phyloP scores from a whole-genome alignment of 2,888 invertebrate species.

The Euplexia lucipara region DNA sequence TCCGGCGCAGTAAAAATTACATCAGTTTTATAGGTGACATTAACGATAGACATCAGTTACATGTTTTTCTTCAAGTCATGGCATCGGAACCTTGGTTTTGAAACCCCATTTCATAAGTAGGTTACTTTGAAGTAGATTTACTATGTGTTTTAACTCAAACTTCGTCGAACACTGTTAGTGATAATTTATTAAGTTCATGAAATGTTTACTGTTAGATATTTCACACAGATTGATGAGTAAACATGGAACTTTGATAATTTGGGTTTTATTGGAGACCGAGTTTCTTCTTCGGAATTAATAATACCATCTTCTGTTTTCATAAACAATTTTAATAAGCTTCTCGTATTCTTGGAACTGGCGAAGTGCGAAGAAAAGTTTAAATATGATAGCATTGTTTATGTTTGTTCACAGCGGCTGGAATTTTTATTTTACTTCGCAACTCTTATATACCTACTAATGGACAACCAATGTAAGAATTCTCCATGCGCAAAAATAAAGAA shows the following conservation, averaged over 20 bases:
- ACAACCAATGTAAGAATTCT: slow-evolving; percentile 54
- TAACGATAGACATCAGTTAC: slow-evolving; percentile 68
- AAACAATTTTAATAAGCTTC: slow-evolving; percentile 55
- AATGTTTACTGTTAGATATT: slow-evolving; percentile 73
- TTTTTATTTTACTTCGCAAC: slow-evolving; percentile 53
- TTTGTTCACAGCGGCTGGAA: slow-evolving; percentile 38
- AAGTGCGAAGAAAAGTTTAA: slow-evolving; percentile 55
- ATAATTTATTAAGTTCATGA: slow-evolving; percentile 81
- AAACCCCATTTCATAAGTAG: slow-evolving; percentile 77
- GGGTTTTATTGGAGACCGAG: slow-evolving; percentile 36
- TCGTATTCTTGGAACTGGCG: slow-evolving; percentile 46
- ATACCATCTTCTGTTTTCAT: slow-evolving; percentile 46
- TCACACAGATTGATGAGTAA: slow-evolving; percentile 66
- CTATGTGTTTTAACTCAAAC: slow-evolving; percentile 66
- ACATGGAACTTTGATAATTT: slow-evolving; percentile 61
- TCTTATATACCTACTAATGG: slow-evolving; percentile 57
- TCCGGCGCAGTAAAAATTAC: slow-evolving; percentile 60
- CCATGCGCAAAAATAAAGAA: slow-evolving; percentile 32
- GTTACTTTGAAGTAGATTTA: slow-evolving; percentile 83
- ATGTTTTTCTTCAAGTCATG: slow-evolving; percentile 66
- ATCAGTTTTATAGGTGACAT: slow-evolving; percentile 72
- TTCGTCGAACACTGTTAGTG: slow-evolving; percentile 60
- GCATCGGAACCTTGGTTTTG: slow-evolving; percentile 73
- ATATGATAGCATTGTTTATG: slow-evolving; percentile 53
- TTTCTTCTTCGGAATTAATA: slow-evolving; percentile 32